Conservation (phyloP, 2,888 invertebrate species). For the Blera fallax region DNA sequence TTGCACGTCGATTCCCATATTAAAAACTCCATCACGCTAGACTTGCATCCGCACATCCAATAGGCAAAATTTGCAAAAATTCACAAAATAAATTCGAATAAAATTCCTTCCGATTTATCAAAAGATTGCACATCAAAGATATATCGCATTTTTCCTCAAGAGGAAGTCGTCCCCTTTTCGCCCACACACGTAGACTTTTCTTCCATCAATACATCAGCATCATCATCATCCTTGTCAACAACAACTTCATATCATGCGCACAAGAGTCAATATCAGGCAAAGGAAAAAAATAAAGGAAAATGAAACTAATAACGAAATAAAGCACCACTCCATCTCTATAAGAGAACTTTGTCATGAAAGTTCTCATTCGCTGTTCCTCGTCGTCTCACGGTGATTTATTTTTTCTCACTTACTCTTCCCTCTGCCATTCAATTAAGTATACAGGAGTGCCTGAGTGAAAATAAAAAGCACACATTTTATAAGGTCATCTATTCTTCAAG, state of each 20-base stretch:
- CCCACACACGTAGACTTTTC: constrained; percentile 15
- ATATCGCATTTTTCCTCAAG: background rate
- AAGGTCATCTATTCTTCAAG: constrained; percentile 26
- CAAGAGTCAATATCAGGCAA: constrained; percentile 26
- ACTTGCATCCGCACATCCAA: background rate
- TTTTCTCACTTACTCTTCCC: background rate
- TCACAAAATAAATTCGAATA: constrained; percentile 7
- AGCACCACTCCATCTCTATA: constrained; percentile 34
- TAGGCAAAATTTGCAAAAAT: constrained; percentile 17
- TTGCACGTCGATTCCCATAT: background rate
- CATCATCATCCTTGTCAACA: background rate
- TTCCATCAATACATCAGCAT: constrained; percentile 40
- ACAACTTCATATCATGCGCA: constrained; percentile 61
- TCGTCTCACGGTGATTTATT: constrained; percentile 30
- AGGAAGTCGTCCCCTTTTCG: constrained; percentile 6
- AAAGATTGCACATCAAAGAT: constrained; percentile 53
- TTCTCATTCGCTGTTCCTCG: constrained; percentile 16
- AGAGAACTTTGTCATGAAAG: constrained; percentile 41
- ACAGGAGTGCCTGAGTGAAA: constrained; percentile 12
- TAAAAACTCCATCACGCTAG: background rate
- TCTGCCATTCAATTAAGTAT: constrained; percentile 23
- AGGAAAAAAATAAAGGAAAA: constrained; percentile 31
- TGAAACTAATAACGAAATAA: constrained; percentile 63
- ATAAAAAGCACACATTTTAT: constrained; percentile 30
- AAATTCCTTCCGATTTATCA: constrained; percentile 49